phyloP scores from a whole-genome alignment of 1,140 invertebrate genomes.

The Euwallacea similis region DNA sequence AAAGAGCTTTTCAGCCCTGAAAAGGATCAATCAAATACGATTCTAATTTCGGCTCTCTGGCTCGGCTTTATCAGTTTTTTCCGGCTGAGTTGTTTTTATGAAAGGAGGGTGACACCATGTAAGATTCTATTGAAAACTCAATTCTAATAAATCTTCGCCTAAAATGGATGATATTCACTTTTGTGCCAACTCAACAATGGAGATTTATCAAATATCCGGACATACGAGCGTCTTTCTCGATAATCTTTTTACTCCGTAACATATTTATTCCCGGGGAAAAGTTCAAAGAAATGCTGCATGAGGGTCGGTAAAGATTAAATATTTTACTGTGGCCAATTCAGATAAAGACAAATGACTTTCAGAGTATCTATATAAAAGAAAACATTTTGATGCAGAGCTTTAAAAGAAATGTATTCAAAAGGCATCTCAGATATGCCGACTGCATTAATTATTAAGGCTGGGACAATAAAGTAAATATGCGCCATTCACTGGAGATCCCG shows the following conservation, averaged over 20 bases:
- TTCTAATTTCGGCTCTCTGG: conserved; percentile 35
- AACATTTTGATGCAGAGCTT: neutral
- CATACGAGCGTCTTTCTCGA: conserved; percentile 11
- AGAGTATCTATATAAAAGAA: too few relatives aligned
- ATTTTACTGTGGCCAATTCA: too few relatives aligned
- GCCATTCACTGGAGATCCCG: too few relatives aligned
- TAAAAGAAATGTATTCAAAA: neutral
- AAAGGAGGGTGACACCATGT: conserved; percentile 31
- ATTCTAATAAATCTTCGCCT: conserved; percentile 39
- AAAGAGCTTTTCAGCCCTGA: neutral
- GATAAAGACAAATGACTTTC: too few relatives aligned
- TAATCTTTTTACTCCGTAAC: conserved; percentile 26
- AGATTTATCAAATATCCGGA: conserved; percentile 37
- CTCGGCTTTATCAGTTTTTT: conserved; percentile 40
- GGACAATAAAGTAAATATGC: too few relatives aligned
- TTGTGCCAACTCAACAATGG: conserved; percentile 31
- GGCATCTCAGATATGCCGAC: too few relatives aligned
- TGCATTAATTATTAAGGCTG: too few relatives aligned
- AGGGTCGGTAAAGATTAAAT: neutral
- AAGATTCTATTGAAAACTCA: conserved; percentile 40
- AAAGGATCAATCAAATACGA: conserved; percentile 41
- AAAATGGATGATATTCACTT: conserved; percentile 39
- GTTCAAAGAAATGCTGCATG: neutral
- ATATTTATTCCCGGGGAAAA: conserved; percentile 17
- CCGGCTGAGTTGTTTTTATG: conserved; percentile 37